A percentile compares a stretch with the other conserved stretches of the same genome.
Evolutionary conservation across 2,797 vertebrate genomes (phyloP).

Genomic region (Meda fulgida): DNA sequence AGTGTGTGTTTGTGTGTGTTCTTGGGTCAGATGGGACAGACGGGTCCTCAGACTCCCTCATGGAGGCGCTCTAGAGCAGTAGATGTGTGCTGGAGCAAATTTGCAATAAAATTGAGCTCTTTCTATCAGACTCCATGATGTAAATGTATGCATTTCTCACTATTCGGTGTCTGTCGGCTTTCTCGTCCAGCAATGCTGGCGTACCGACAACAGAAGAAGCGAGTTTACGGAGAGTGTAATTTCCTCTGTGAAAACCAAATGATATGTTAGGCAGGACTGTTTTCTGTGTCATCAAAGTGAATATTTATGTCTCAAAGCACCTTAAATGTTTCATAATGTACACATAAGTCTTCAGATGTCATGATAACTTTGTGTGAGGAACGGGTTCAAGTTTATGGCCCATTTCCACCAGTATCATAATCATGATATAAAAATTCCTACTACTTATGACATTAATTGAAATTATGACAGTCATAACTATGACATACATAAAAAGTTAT

Average conservation of each 20-base stretch:
- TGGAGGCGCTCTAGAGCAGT: constrained; percentile 30
- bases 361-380: not conserved
- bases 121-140: not conserved
- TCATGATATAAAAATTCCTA: not conserved
- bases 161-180: not conserved
- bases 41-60: not conserved
- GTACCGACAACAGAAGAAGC: not conserved
- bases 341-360: too few relatives aligned
- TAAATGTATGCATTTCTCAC: not conserved
- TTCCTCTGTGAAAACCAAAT: not conserved
- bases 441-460: not conserved
- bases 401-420: not conserved
- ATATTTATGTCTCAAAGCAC: not conserved
- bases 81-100: not conserved
- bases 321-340: not conserved
- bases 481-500: not conserved
- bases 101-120: not conserved
- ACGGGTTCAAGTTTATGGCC: not conserved
- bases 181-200: not conserved
- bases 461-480: not conserved
- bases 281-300: not conserved
- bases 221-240: not conserved
- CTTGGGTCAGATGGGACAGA: not conserved
- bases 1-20: constrained; percentile 17
- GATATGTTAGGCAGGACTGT: not conserved